Base-by-base conservation (phyloP, 2,888 invertebrate genomes). In the Cepaea hortensis region DNA sequence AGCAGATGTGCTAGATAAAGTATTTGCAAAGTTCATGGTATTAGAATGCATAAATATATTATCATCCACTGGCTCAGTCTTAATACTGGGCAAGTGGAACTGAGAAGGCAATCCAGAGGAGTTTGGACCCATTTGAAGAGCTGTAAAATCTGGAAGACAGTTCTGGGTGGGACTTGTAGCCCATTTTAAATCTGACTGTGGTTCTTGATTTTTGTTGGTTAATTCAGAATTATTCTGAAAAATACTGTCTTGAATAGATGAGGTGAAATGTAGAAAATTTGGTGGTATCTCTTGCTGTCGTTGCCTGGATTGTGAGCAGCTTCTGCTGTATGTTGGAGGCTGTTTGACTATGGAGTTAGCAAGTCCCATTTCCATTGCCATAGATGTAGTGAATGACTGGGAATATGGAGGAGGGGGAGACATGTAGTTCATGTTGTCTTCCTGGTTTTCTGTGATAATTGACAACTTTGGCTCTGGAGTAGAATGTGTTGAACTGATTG, bases 241-340 rank as follows among this genome's bases (percentile, higher is more conserved):
- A 77, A 89, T 79, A 50, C 81, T 84, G 48, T 88, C 89, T 15
- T 86, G 84, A 72, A 89, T 55, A 48, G 85, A 84, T 15, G 85
- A 81, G 13, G 87, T 87, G 84, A 73, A 84, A 68, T 85, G 77
- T 4, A 88, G 84, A 76, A 88, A 87, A 77, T 89, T 73, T 6
- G 61, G 70, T 61, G 86, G 72, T 70, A 81, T 70, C 35, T 87
- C 80, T 13, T 70, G 85, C 13, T 87, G 82, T 11, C 62, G 85
- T 61, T 85, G 85, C 55, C 73, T 81, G 87, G 89, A 81, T 85
- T 90, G 88, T 87, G 90, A 85, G 55, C 92, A 89, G 91, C 96
- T 96, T 89, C 96, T 95, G 70, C 96, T 95, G 91, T 96, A 96
- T 72, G 95, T 95, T 23, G 96, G 96, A 3, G 96, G 96, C 91